Evolutionary conservation across 2,113 vertebrate genomes (phyloP).

Genomic region (Zingel zingel): DNA sequence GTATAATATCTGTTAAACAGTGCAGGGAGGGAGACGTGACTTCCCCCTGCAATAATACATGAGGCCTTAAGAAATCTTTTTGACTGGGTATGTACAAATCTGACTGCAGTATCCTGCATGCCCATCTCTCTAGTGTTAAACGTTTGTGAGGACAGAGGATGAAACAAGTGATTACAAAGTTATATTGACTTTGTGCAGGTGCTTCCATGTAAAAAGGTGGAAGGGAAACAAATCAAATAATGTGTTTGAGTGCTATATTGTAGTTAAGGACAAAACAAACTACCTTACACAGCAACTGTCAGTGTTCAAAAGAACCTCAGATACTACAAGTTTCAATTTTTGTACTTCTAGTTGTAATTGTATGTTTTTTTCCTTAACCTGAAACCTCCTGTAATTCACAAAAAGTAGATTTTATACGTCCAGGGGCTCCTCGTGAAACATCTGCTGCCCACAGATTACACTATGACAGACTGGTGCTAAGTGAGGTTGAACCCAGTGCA

Average conservation of each 20-base stretch:
- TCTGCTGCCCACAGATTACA: conserved; percentile 50
- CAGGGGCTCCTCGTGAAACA: conserved; percentile 51
- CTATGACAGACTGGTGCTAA: conserved; percentile 36
- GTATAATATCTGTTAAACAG: conserved; percentile 9
- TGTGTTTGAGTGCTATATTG: background rate
- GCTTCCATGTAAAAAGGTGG: background rate
- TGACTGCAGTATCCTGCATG: conserved; percentile 5
- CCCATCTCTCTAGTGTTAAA: background rate
- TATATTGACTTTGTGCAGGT: background rate
- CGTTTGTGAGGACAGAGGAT: conserved; percentile 8
- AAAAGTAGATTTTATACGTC: conserved; percentile 17
- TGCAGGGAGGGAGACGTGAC: conserved; percentile 20
- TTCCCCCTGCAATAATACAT: conserved; percentile 37
- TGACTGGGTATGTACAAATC: background rate
- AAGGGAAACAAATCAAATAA: background rate
- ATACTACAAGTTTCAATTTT: background rate
- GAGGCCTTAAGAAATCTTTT: conserved; percentile 39
- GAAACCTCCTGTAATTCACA: conserved; percentile 9
- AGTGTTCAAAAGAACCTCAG: background rate
- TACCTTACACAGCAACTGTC: background rate
- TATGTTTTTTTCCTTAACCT: conserved; percentile 12
- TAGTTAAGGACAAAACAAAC: background rate
- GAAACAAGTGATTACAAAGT: background rate
- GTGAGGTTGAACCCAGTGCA: conserved; percentile 6
- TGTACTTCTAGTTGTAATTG: conserved; percentile 1